Evolutionary conservation across 1,140 invertebrate genomes (phyloP).

Genomic region (Papilio polyxenes): DNA sequence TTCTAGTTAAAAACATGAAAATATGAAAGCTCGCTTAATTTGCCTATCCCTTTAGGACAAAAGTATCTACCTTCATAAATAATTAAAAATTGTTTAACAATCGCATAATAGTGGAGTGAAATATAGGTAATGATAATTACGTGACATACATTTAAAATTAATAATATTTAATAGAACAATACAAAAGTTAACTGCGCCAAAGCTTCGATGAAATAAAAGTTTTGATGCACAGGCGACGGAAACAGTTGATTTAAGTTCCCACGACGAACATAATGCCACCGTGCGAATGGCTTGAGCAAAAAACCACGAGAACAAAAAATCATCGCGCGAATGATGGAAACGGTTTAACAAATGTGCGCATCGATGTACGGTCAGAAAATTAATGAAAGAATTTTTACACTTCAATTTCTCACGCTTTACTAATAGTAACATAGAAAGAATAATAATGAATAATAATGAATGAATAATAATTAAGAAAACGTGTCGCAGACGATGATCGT

Average conservation of each 20-base stretch:
- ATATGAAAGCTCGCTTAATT: too few species aligned
- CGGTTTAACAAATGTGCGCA: background rate
- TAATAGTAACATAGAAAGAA: background rate
- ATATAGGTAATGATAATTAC: background rate
- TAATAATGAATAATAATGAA: too few species aligned
- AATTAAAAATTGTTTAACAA: background rate
- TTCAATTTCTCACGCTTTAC: background rate
- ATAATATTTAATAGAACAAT: background rate
- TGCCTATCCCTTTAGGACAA: background rate
- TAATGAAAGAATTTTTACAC: background rate
- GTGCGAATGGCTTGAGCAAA: background rate
- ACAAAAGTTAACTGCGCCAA: background rate
- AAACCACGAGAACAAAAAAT: background rate
- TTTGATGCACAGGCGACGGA: background rate
- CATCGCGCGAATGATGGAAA: background rate
- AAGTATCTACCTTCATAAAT: background rate
- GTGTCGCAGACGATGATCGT: background rate
- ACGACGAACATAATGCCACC: conserved; percentile 1
- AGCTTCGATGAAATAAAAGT: background rate
- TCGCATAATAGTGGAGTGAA: background rate
- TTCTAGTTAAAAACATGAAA: too few species aligned
- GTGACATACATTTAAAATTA: background rate
- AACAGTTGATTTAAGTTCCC: conserved; percentile 9
- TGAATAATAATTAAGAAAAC: too few species aligned
- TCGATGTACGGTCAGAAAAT: background rate